phyloP scores from a whole-genome alignment of 2,113 vertebrate genomes.

The Pangasianodon hypophthalmus region DNA sequence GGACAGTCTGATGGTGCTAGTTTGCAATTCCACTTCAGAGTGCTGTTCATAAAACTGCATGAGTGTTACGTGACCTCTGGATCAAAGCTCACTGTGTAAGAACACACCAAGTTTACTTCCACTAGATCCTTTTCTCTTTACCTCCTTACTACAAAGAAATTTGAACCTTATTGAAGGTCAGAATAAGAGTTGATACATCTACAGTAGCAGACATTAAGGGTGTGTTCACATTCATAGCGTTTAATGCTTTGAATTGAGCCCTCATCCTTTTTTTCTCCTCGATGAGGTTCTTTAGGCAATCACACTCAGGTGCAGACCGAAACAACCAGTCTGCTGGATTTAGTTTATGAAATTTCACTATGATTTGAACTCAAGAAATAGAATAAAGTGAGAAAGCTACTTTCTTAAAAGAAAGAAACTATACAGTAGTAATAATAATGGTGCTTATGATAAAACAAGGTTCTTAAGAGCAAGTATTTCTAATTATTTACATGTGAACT shows the following conservation, averaged over 20 bases:
- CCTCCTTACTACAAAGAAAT: background rate
- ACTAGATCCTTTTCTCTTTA: background rate
- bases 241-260: background rate
- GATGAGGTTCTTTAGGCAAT: background rate
- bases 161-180: background rate
- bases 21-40: background rate
- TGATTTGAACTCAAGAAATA: background rate
- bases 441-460: background rate
- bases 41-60: background rate
- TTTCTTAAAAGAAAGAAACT: background rate
- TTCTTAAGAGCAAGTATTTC: background rate
- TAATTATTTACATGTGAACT: background rate
- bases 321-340: background rate
- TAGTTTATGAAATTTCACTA: background rate
- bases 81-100: slow-evolving; percentile 9
- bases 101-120: slow-evolving; percentile 4
- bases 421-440: background rate
- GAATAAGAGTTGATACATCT: background rate
- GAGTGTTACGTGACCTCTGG: background rate
- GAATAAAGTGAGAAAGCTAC: background rate
- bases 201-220: background rate
- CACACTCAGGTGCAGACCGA: background rate
- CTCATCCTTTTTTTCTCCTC: background rate
- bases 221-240: background rate
- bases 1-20: background rate